Base-by-base conservation (phyloP, 1,140 invertebrate species). In the Heliconius himera region DNA sequence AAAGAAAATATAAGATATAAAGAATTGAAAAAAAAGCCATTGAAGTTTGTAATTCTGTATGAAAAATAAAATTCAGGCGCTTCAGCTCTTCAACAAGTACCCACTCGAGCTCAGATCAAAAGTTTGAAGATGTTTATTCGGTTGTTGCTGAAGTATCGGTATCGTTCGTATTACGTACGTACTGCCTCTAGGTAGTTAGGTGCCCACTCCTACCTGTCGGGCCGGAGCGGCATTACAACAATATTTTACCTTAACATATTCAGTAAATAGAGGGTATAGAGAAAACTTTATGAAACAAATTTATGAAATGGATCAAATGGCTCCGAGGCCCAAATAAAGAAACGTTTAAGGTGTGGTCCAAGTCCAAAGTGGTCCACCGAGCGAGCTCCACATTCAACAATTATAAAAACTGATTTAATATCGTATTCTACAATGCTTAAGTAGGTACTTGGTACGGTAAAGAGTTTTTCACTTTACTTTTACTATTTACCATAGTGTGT, bases 271-370 rank as follows among this genome's bases (percentile, higher is more conserved):
- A 79, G 84, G 78, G 82, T 83, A 80, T 79, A 83, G 73, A 85
- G 84, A 80, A 84, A 90, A 90, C 81, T 90, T 88, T 88, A 89
- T 89, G 88, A 88, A 91, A 87, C 89, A 89, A 89, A 92, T 91
- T 92, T 91, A 90, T 90, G 89, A 92, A 90, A 91, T 92, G 89
- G 89, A 92, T 88, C 89, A 89, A 90, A 90, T 84, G 81, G 81
- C 83, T 83, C 73, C 78, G 73, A 84, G 82, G 77, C 81, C 78
- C 77, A 85, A 76, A 83, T 89, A 86, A 87, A 88, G 83, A 80
- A 81, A 51, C 74, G 74, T 84, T 77, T 83, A 74, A 49, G 66
- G 70, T 56, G 41, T 51, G 79, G 78, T 60, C 18, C 82, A 88
- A 84, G 78, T 70, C 11, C 82, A 87, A 84, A 74, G 70, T 6